phyloP scores from a whole-genome alignment of 1,140 invertebrate genomes.

The Rhopalosiphum maidis region DNA sequence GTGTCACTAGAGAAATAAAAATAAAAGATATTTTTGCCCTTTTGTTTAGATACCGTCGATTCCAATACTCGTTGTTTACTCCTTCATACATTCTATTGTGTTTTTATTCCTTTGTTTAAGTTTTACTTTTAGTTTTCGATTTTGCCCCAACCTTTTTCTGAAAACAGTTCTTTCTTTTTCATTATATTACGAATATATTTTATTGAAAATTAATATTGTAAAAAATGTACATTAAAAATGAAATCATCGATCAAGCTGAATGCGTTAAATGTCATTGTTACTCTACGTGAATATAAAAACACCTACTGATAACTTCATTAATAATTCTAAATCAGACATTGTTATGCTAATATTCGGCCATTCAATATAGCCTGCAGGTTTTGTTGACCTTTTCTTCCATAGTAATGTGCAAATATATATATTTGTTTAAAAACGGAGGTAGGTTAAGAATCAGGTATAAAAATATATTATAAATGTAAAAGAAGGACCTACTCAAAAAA shows the following conservation, averaged over 20 bases:
- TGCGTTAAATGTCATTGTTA: not conserved
- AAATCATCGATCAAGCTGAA: not conserved
- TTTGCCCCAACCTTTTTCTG: not conserved
- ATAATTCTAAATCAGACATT: not conserved
- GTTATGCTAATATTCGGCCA: not conserved
- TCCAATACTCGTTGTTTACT: not conserved
- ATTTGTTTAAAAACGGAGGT: not conserved
- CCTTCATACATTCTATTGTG: not conserved
- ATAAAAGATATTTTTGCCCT: constrained; percentile 18
- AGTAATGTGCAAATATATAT: not conserved
- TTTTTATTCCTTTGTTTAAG: constrained; percentile 2
- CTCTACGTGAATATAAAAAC: not conserved
- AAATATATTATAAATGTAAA: not conserved
- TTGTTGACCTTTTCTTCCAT: not conserved
- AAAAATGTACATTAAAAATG: not conserved
- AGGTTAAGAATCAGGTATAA: not conserved
- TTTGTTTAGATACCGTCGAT: not conserved
- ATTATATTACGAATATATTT: not conserved
- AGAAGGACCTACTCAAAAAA: not conserved
- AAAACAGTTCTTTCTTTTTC: not conserved
- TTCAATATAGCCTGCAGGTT: not conserved
- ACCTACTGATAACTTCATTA: not conserved
- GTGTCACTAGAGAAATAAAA: not conserved
- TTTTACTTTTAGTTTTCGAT: not conserved
- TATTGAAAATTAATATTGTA: not conserved